Evolutionary conservation across 2,888 invertebrate genomes (phyloP).

Genomic region (Diaprepes abbreviatus): DNA sequence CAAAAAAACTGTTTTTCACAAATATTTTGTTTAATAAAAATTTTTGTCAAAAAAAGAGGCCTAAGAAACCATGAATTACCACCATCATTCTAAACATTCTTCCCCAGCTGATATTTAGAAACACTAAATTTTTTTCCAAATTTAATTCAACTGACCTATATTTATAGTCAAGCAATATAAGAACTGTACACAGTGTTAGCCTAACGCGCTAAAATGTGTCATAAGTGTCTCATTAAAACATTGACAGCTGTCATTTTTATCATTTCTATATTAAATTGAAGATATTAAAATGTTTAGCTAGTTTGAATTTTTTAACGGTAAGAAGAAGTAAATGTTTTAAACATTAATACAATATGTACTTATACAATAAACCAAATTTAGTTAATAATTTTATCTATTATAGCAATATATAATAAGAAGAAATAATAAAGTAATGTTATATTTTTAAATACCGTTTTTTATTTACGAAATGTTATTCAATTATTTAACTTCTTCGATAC

Average conservation of each 20-base stretch:
- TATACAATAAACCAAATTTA: constrained; percentile 34
- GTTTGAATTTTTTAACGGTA: constrained; percentile 16
- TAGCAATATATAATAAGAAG: constrained; percentile 38
- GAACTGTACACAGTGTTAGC: too few species aligned
- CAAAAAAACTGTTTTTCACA: too few species aligned
- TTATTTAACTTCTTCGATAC: not conserved
- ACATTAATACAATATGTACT: constrained; percentile 32
- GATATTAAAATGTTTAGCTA: constrained; percentile 19
- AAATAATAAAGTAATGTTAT: constrained; percentile 40
- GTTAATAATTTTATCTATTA: constrained; percentile 35
- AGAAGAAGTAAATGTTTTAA: constrained; percentile 20
- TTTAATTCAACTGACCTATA: too few species aligned
- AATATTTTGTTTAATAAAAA: too few species aligned
- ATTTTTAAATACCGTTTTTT: constrained; percentile 25
- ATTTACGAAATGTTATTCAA: not conserved
- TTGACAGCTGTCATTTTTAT: constrained; percentile 6
- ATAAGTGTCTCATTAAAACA: too few species aligned
- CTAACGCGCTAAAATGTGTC: too few species aligned
- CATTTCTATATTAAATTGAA: not conserved
- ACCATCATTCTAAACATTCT: too few species aligned
- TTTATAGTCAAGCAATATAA: too few species aligned
- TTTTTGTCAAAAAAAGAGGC: too few species aligned
- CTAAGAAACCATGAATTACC: too few species aligned
- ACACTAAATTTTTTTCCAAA: too few species aligned
- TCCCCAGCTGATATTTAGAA: too few species aligned